Percentiles rank a stretch among this genome's conserved stretches.
Conservation (phyloP, 2,113 vertebrate genomes). For the Aphyosemion australe region DNA sequence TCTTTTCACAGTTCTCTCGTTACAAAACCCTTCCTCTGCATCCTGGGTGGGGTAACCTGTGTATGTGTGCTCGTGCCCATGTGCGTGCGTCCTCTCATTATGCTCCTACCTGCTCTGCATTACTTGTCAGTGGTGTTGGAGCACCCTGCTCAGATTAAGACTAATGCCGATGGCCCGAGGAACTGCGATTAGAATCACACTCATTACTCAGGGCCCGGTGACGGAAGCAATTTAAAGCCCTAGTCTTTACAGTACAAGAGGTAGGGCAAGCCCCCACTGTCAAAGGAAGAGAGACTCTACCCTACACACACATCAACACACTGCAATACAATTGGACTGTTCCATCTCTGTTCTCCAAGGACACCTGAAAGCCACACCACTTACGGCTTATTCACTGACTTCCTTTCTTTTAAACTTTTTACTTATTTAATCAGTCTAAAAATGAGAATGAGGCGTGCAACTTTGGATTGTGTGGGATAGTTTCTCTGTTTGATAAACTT, state of each 20-base stretch:
- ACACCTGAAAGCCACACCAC: constrained; percentile 72
- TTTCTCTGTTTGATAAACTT: no score
- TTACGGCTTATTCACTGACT: constrained; percentile 65
- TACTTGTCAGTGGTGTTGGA: constrained; percentile 79
- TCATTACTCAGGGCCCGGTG: constrained; percentile 85
- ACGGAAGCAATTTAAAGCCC: constrained; percentile 86
- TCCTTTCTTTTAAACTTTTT: constrained; percentile 54
- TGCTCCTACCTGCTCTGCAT: constrained; percentile 80
- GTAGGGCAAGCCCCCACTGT: constrained; percentile 81
- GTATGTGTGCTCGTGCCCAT: constrained; percentile 39
- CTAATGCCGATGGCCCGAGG: constrained; percentile 84
- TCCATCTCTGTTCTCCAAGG: constrained; percentile 73
- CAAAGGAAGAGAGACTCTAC: constrained; percentile 57
- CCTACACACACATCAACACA: constrained; percentile 19
- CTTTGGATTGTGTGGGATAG: constrained; percentile 12
- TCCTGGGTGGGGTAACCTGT: constrained; percentile 70
- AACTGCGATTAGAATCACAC: constrained; percentile 86
- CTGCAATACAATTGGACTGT: constrained; percentile 37
- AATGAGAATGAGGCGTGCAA: constrained; percentile 7
- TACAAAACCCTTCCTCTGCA: constrained; percentile 76
- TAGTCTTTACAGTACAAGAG: constrained; percentile 83
- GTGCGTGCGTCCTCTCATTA: constrained; percentile 76
- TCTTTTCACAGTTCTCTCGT: constrained; percentile 71
- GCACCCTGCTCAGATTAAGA: constrained; percentile 82
- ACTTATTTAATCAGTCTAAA: constrained; percentile 62